Conservation (phyloP, 2,797 vertebrate genomes). For the Spea hammondii region DNA sequence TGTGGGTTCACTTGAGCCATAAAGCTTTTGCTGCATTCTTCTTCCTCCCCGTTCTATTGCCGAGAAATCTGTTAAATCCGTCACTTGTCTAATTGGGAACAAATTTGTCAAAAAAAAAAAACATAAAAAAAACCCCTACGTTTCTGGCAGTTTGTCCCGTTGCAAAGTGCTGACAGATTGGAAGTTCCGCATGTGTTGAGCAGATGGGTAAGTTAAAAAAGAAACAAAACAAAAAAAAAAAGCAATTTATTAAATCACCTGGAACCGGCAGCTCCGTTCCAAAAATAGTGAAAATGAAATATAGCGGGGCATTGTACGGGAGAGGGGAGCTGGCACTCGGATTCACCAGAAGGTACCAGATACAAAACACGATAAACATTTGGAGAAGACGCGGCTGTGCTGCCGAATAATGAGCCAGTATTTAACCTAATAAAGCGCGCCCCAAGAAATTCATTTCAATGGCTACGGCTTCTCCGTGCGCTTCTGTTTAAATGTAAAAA, state of each 20-base stretch:
- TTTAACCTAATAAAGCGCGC: conserved; percentile 79
- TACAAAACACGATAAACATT: conserved; percentile 86
- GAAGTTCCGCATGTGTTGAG: conserved; percentile 80
- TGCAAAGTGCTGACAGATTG: conserved; percentile 81
- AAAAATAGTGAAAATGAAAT: conserved; percentile 86
- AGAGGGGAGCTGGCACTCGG: conserved; percentile 76
- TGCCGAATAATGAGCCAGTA: conserved; percentile 79
- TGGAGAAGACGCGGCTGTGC: conserved; percentile 82
- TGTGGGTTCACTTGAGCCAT: background rate
- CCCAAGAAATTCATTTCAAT: conserved; percentile 78
- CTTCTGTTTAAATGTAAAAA: background rate
- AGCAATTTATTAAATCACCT: conserved; percentile 85
- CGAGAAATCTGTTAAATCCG: conserved; percentile 82
- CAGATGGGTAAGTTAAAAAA: conserved; percentile 84
- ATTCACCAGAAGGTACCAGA: conserved; percentile 81
- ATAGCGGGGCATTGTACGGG: conserved; percentile 66
- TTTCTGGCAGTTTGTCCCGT: conserved; percentile 82
- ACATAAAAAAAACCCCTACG: conserved; percentile 70
- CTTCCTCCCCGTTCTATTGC: conserved; percentile 67
- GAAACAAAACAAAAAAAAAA: conserved; percentile 78
- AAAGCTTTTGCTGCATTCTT: conserved; percentile 6
- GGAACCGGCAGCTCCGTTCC: conserved; percentile 80
- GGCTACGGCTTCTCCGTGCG: conserved; percentile 64
- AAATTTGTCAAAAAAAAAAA: conserved; percentile 75
- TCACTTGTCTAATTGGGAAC: conserved; percentile 82